Base-by-base conservation (phyloP, 1,140 invertebrate species). In the Solen grandis region DNA sequence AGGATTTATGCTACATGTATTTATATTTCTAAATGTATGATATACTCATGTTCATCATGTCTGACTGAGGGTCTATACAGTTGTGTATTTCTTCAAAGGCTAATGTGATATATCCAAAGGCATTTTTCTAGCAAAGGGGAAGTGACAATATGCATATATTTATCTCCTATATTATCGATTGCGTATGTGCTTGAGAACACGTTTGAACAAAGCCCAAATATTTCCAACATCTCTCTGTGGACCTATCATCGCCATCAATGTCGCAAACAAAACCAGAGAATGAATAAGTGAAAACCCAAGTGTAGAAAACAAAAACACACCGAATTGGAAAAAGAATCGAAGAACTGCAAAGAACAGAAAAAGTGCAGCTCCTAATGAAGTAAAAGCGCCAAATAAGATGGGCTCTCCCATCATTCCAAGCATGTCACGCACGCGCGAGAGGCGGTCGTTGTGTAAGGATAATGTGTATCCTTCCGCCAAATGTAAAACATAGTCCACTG, bases 401-500 rank as follows among this genome's bases (percentile, higher is more conserved):
- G 86, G 81, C 22, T 81, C 70, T 5, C 73, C 86, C 63, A 87
- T 83, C 31, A 70, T 65, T 52, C 84, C 87, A 3, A 87, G 80
- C 81, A 83, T 83, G n/a, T 87, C 83, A 13, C 73, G 79, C 2
- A 83, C 59, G 16, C 86, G 82, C 14, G 57, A 74, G 25, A 66
- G 31, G 5, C 86, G 77, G 66, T 88, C 78, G 25, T 35, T 27
- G 60, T 81, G 66, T 8, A 80, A 38, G 14, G 86, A 84, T 54
- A 82, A 66, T 38, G 76, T 73, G 57, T 88, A 88, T 75, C 85
- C 86, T 72, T 88, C 85, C 46, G 86, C 86, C 27, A 88, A 57
- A 75, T 88, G 87, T 19, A 88, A 83, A 57, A 88, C 85, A 75
- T 87, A 88, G 52, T 88, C 87, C 52, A 88, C 85, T 13, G 87